These are phyloP conservation scores for Schizopygopsis pylzovi DNA, from an alignment of 2,797 vertebrate genomes.

Conservation along the genomic window DNA sequence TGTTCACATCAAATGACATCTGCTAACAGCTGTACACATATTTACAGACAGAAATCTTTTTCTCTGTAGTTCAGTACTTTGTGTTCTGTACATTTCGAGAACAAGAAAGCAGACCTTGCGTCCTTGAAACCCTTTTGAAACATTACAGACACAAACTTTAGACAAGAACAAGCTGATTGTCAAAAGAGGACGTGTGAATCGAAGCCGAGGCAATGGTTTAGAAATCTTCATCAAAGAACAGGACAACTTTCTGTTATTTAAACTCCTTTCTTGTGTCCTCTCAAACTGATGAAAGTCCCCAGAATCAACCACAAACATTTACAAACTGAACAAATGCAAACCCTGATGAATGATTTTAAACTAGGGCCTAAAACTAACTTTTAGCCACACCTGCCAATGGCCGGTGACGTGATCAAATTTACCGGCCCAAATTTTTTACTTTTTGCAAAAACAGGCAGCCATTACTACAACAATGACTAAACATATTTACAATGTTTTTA, in stretches of 20 bases:
- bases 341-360: no score
- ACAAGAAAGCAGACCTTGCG: not conserved
- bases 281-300: constrained; percentile 47
- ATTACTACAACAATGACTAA: no score
- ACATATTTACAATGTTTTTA: no score
- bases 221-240: constrained; percentile 29
- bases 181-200: not conserved
- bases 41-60: constrained; percentile 10
- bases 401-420: no score
- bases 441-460: no score
- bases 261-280: constrained; percentile 39
- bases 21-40: constrained; percentile 17
- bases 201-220: constrained; percentile 10
- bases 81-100: not conserved
- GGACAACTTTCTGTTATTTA: constrained; percentile 33
- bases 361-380: no score
- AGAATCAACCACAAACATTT: constrained; percentile 29
- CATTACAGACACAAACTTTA: not conserved
- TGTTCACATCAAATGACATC: constrained; percentile 29
- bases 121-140: constrained; percentile 33
- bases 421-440: no score
- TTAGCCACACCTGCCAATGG: no score
- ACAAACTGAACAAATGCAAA: constrained; percentile 23
- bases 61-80: not conserved
- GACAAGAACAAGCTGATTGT: constrained; percentile 20